A percentile compares a stretch with the other conserved stretches of the same genome.
These are phyloP conservation scores for Drosophila nebulosa DNA, from an alignment of 1,140 invertebrate species.

Conservation along the genomic window DNA sequence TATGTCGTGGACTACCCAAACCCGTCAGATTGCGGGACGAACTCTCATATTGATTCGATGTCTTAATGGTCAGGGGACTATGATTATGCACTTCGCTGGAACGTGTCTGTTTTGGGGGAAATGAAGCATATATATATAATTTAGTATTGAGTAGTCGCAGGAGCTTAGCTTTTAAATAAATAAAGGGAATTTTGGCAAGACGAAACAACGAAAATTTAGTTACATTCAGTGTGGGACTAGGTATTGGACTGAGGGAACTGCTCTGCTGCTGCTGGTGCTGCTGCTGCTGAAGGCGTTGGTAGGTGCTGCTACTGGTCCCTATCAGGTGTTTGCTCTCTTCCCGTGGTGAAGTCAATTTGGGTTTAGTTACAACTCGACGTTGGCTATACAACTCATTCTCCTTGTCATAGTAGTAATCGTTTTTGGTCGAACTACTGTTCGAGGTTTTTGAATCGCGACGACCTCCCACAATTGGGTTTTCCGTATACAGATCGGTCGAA, in stretches of 20 bases:
- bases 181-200: constrained; percentile 26
- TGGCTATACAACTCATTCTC: constrained; percentile 75
- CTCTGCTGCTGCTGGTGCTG: constrained; percentile 42
- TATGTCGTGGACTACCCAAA: constrained; percentile 62
- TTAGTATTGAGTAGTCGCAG: too few relatives aligned
- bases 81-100: constrained; percentile 72
- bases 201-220: constrained; percentile 68
- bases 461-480: constrained; percentile 29
- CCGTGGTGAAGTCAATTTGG: constrained; percentile 67
- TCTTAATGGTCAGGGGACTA: constrained; percentile 80
- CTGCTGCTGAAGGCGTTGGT: constrained; percentile 16
- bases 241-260: constrained; percentile 68
- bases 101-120: constrained; percentile 57
- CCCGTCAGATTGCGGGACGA: constrained; percentile 58
- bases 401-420: constrained; percentile 81
- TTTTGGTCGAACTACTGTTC: constrained; percentile 69
- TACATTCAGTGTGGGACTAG: constrained; percentile 80
- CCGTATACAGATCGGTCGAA: constrained; percentile 70
- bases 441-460: constrained; percentile 75
- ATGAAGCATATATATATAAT: too few relatives aligned
- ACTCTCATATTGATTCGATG: constrained; percentile 69
- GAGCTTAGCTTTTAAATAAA: too few relatives aligned
- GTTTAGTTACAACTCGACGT: constrained; percentile 48
- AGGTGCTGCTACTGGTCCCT: constrained; percentile 28
- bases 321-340: constrained; percentile 58